A percentile compares a stretch with the other conserved stretches of the same genome.
These are phyloP conservation scores for Sarcophaga carnaria DNA, from an alignment of 2,888 invertebrate genomes.

Conservation along the genomic window DNA sequence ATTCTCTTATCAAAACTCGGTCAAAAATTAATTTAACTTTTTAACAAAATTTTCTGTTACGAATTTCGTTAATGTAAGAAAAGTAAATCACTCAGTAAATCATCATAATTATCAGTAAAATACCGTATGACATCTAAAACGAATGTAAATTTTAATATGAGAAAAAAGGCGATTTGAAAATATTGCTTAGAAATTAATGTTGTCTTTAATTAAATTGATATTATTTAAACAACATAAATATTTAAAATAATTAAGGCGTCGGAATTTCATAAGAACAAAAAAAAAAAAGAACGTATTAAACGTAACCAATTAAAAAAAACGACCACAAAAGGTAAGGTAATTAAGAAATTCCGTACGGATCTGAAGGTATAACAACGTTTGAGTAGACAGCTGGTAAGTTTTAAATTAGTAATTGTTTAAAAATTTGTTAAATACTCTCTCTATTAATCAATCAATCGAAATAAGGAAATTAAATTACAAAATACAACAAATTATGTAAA, in stretches of 20 bases:
- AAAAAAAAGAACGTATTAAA: conserved; percentile 57
- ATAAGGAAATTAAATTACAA: conserved; percentile 67
- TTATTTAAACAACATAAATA: conserved; percentile 18
- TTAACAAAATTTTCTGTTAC: no score
- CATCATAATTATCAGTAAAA: neutral
- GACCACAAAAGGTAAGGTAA: conserved; percentile 79
- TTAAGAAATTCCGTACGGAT: conserved; percentile 77
- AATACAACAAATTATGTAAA: conserved; percentile 67
- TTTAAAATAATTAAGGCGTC: conserved; percentile 62
- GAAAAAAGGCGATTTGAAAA: neutral
- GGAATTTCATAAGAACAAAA: conserved; percentile 71
- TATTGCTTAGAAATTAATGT: conserved; percentile 43
- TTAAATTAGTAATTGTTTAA: conserved; percentile 66
- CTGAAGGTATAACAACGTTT: conserved; percentile 81
- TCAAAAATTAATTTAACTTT: no score
- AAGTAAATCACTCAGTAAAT: no score
- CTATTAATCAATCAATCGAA: conserved; percentile 71
- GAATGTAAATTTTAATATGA: neutral
- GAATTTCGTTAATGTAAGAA: no score
- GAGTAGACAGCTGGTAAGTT: conserved; percentile 80
- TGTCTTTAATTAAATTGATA: conserved; percentile 32
- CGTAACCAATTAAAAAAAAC: conserved; percentile 16
- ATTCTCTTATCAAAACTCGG: no score
- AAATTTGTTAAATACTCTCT: conserved; percentile 60
- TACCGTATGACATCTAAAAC: conserved; percentile 24